Base-by-base conservation (phyloP, 2,113 vertebrate species). In the Gobio gobio region DNA sequence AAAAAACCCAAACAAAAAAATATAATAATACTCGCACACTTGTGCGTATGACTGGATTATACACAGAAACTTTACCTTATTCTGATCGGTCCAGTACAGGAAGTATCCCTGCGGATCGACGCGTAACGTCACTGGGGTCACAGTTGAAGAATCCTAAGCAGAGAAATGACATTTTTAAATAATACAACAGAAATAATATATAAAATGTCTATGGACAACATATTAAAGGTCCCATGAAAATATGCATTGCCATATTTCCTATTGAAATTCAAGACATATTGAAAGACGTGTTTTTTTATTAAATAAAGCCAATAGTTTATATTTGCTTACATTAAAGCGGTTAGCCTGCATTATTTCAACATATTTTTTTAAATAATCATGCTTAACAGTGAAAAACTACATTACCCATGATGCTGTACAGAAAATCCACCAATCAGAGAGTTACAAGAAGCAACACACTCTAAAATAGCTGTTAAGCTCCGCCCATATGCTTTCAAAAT, bases 71-170 rank as follows among this genome's bases (percentile, higher is more conserved):
- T 90, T 92, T 92, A 99, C 98, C 97, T 99, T 99, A 89, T 96
- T 99, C 86, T 99, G 98, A 92, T 99, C 98, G 1, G 97, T 98
- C 98, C 98, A 99, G 93, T 98, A 97, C 68, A 99, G 96, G 94
- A 97, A 99, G 93, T 97, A 97, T 88, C 98, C 98, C 84, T 98
- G 95, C 56, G 96, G 95, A 90, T 99, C 98, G 86, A 98, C 97
- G 83, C 93, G 94, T 45, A 99, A 95, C 86, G 96, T 97, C 91
- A 99, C 95, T 5, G 97, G 96, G 88, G 94, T 96, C 79, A 98
- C 97, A 45, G 96, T 95, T 4, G 97, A 95, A 8, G 97, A 97
- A 90, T 99, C 98, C 98, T 99, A 47, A 20, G 12, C 8, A 88
- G 12, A 85, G n/a, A 83, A 8, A 49, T 18, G 0, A 73, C 14